A percentile compares a stretch with the other conserved stretches of the same genome.
Evolutionary conservation across 2,113 vertebrate genomes (phyloP).

Genomic region (Empidonax traillii): DNA sequence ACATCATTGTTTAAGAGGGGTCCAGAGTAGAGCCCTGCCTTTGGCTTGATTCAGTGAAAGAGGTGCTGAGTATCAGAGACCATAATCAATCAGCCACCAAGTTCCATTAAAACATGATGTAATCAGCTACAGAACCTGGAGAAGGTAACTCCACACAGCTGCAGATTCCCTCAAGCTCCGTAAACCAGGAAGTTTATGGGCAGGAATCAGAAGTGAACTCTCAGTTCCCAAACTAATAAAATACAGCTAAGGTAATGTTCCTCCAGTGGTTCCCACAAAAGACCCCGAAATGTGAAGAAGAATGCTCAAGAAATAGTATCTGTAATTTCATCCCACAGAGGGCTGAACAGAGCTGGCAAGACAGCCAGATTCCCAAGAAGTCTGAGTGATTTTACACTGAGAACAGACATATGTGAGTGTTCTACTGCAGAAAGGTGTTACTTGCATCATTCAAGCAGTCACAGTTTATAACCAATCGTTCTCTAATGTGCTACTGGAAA

Average conservation of each 20-base stretch:
- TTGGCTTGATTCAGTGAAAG: neutral
- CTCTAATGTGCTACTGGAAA: neutral
- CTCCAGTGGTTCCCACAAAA: neutral
- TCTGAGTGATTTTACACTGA: neutral
- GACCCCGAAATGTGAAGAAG: neutral
- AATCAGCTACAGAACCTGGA: neutral
- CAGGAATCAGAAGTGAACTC: neutral
- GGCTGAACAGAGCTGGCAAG: neutral
- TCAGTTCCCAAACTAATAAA: neutral
- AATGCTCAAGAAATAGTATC: neutral
- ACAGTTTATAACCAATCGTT: neutral
- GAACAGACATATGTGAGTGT: neutral
- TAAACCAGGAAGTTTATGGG: neutral
- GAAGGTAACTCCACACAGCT: neutral
- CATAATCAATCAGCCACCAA: neutral
- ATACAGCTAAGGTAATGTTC: neutral
- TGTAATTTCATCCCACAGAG: neutral
- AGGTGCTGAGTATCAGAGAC: neutral
- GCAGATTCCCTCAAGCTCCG: neutral
- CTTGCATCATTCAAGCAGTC: neutral
- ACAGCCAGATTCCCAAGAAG: neutral
- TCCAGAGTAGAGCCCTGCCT: neutral
- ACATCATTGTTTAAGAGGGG: neutral
- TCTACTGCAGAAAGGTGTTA: neutral
- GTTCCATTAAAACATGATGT: neutral